Percentiles rank a stretch among this genome's conserved stretches.
Evolutionary conservation across 2,797 vertebrate genomes (phyloP).

Genomic region (Decapterus maruadsi): DNA sequence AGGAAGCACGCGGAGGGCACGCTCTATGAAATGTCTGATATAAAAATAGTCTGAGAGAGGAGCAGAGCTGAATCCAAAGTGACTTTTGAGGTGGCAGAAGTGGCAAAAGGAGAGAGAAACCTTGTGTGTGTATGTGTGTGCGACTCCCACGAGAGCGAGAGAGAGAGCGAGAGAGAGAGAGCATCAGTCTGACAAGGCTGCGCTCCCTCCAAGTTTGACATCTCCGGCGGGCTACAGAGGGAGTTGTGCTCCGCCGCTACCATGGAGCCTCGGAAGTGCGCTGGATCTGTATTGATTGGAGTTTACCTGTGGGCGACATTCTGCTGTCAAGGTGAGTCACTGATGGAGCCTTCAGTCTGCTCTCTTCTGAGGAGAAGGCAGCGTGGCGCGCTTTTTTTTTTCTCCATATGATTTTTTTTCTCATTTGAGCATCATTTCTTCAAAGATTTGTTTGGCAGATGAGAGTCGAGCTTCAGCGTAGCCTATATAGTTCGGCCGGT

Average conservation of each 20-base stretch:
- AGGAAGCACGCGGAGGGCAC: constrained; percentile 14
- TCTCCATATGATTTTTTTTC: neutral
- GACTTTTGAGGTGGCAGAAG: constrained; percentile 39
- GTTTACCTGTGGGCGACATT: constrained; percentile 84
- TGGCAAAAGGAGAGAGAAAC: constrained; percentile 19
- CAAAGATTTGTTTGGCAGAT: neutral
- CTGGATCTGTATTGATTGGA: constrained; percentile 71
- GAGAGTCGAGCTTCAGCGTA: neutral
- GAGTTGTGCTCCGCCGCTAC: constrained; percentile 34
- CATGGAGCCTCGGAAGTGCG: constrained; percentile 70
- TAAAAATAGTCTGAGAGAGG: constrained; percentile 17
- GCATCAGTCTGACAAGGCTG: constrained; percentile 45
- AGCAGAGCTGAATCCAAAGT: constrained; percentile 22
- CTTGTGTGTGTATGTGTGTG: neutral
- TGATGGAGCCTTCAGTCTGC: neutral
- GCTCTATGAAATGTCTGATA: neutral
- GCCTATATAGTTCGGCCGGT: constrained; percentile 2
- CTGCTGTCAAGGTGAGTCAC: constrained; percentile 83
- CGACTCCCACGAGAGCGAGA: neutral
- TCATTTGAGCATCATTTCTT: neutral
- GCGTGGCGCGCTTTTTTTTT: neutral
- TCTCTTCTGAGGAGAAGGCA: neutral
- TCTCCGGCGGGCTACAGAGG: constrained; percentile 42
- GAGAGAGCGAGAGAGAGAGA: constrained; percentile 2
- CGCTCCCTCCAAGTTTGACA: constrained; percentile 65